Conservation (phyloP, 2,797 vertebrate genomes). For the Synanceia verrucosa region DNA sequence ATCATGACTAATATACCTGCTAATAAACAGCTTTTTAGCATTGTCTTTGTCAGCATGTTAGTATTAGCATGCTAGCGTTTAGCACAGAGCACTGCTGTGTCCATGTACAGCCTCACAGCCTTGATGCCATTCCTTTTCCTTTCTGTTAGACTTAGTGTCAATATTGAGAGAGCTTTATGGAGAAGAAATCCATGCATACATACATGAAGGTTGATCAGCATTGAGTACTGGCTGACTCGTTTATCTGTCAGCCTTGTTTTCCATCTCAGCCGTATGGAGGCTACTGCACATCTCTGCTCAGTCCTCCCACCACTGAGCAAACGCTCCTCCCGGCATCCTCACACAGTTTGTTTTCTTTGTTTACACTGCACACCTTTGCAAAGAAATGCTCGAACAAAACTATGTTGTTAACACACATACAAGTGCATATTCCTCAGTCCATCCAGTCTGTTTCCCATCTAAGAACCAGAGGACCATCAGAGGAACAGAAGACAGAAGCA, state of each 20-base stretch:
- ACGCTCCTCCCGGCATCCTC: neutral
- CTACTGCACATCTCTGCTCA: neutral
- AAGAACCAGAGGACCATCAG: slow-evolving; percentile 58
- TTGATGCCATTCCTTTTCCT: neutral
- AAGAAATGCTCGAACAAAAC: slow-evolving; percentile 23
- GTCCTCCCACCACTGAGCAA: neutral
- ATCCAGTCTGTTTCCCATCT: slow-evolving; percentile 35
- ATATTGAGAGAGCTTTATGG: neutral
- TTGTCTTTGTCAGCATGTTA: neutral
- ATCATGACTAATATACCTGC: neutral
- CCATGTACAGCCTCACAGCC: neutral
- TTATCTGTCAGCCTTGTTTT: slow-evolving; percentile 30
- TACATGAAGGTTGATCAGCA: slow-evolving; percentile 6
- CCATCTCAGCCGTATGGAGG: slow-evolving; percentile 11
- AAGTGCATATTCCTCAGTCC: slow-evolving; percentile 8
- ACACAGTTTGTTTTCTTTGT: slow-evolving; percentile 9
- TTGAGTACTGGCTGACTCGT: slow-evolving; percentile 21
- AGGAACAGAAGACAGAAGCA: slow-evolving; percentile 57
- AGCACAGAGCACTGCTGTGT: neutral
- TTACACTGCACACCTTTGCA: neutral
- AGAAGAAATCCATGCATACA: slow-evolving; percentile 5
- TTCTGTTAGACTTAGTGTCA: too few species aligned
- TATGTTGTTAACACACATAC: slow-evolving; percentile 8
- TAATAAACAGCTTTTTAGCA: neutral
- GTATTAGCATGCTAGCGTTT: neutral